Evolutionary conservation across 2,113 vertebrate genomes (phyloP).

Genomic region (Oryzias woworae): DNA sequence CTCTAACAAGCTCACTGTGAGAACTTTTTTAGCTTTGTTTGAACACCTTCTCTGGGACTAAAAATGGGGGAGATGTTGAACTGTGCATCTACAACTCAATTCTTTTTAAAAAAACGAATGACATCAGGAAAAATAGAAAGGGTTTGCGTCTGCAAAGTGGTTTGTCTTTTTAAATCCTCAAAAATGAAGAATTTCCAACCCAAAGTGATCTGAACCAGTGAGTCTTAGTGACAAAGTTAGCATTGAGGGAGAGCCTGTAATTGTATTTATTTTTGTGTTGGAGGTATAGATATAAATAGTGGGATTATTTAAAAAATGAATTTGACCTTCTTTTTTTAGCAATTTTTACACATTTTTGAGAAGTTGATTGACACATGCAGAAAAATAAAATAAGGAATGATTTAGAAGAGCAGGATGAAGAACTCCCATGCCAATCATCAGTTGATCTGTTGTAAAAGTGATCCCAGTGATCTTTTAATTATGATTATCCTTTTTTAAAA

Average conservation of each 20-base stretch:
- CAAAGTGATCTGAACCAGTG: slow-evolving; percentile 42
- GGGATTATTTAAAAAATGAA: too few relatives aligned
- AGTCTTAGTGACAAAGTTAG: slow-evolving; percentile 29
- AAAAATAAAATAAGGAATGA: too few relatives aligned
- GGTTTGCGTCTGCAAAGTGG: slow-evolving; percentile 9
- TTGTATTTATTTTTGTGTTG: slow-evolving; percentile 43
- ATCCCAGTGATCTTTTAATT: too few relatives aligned
- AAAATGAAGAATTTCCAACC: slow-evolving; percentile 23
- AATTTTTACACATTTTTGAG: too few relatives aligned
- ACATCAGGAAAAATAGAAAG: slow-evolving; percentile 27
- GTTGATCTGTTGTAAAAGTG: too few relatives aligned
- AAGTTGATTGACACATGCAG: too few relatives aligned
- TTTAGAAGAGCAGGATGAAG: too few relatives aligned
- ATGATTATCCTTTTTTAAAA: too few relatives aligned
- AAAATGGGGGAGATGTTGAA: slow-evolving; percentile 46
- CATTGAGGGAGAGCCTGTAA: slow-evolving; percentile 62
- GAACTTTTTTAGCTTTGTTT: slow-evolving; percentile 59
- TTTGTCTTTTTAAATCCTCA: slow-evolving; percentile 22
- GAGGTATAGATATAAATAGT: too few relatives aligned
- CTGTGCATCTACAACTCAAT: slow-evolving; percentile 67
- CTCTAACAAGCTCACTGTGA: slow-evolving; percentile 61
- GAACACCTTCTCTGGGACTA: slow-evolving; percentile 49
- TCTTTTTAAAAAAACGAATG: slow-evolving; percentile 23
- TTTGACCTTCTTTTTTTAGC: too few relatives aligned
- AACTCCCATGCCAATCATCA: too few relatives aligned